A percentile compares a stretch with the other conserved stretches of the same genome.
These are phyloP conservation scores for Syngnathoides biaculeatus DNA, from an alignment of 2,113 vertebrate genomes.

Conservation along the genomic window DNA sequence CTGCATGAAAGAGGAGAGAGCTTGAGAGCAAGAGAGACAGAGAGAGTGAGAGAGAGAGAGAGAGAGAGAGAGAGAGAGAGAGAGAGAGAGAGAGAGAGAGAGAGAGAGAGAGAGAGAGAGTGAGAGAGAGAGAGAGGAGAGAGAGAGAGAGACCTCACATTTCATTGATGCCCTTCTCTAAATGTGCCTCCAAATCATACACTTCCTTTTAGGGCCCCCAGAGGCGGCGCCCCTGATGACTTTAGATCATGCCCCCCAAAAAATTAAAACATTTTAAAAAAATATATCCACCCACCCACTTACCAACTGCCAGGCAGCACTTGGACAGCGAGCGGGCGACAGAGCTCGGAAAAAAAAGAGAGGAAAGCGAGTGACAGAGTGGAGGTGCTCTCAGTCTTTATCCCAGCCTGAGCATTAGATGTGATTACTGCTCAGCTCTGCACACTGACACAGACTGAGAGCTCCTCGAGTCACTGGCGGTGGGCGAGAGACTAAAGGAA, in stretches of 20 bases:
- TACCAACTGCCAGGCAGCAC: slow-evolving; percentile 36
- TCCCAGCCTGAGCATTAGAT: slow-evolving; percentile 78
- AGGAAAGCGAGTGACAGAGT: slow-evolving; percentile 39
- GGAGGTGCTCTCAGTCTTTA: slow-evolving; percentile 65
- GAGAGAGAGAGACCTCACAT: slow-evolving; percentile 52
- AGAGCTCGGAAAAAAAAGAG: slow-evolving; percentile 18
- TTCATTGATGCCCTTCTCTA: slow-evolving; percentile 62
- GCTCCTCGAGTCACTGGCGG: slow-evolving; percentile 66
- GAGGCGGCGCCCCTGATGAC: slow-evolving; percentile 67
- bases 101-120: not conserved
- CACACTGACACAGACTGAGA: slow-evolving; percentile 72
- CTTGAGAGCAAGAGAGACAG: slow-evolving; percentile 9
- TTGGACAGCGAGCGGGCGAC: slow-evolving; percentile 22
- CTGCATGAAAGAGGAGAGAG: slow-evolving; percentile 6
- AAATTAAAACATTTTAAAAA: not conserved
- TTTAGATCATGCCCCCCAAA: slow-evolving; percentile 53
- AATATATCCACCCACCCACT: slow-evolving; percentile 10
- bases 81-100: slow-evolving; percentile 15
- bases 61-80: not conserved
- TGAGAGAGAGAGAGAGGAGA: not conserved
- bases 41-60: not conserved
- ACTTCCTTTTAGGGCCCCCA: slow-evolving; percentile 61
- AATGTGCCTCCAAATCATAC: slow-evolving; percentile 66
- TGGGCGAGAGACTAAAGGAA: slow-evolving; percentile 49
- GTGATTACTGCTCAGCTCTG: slow-evolving; percentile 80